Evolutionary conservation across 37 sponge, comb jelly and placozoan species (phyloP), one percentile per base, ranked within the genome.

Genomic region (Mnemiopsis leidyi): DNA sequence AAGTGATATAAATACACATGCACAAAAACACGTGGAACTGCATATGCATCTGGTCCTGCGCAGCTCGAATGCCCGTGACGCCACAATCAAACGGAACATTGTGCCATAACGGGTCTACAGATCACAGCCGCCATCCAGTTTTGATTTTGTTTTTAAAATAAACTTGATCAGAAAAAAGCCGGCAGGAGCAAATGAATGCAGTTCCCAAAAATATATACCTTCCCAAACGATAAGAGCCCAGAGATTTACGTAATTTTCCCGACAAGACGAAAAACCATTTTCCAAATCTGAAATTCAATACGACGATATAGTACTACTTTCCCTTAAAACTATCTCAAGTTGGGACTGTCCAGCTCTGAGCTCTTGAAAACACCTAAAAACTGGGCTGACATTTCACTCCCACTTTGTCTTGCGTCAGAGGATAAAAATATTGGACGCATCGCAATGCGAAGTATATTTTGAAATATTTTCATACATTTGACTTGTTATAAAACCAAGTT

Each of bases 81-180:
- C 9, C 36, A 77, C 26, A 77, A 77, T 32, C 32, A 77, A 33
- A 77, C 79, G 79, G 79, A 77, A 77, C 79, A 77, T 77, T 31
- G 33, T 32, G 36, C 79, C 1, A 77, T 77, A 2, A 32, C 79
- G 26, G 79, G 20, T 34, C 1, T 77, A 48, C 61, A 18, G 13
- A 48, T 13, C 9, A 48, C 61, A 48, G 61, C 61, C 13, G 61
- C 5, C n/a, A 13, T 5, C 61, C 61, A 48, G 61, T 13, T 48
- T 48, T 48, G 61, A 13, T 48, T 48, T 48, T 48, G 61, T 13
- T 18, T 48, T 48, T 48, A 18, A 48, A 48, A n/a, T n/a, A n/a
- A 18, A 48, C 13, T 13, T 48, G 61, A 48, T 48, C 61, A 48
- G 13, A 13, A 18, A 13, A 13, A 18, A 13, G 13, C 61, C 13